Base-by-base conservation (phyloP, 2,113 vertebrate species). In the Pardalotus punctatus region DNA sequence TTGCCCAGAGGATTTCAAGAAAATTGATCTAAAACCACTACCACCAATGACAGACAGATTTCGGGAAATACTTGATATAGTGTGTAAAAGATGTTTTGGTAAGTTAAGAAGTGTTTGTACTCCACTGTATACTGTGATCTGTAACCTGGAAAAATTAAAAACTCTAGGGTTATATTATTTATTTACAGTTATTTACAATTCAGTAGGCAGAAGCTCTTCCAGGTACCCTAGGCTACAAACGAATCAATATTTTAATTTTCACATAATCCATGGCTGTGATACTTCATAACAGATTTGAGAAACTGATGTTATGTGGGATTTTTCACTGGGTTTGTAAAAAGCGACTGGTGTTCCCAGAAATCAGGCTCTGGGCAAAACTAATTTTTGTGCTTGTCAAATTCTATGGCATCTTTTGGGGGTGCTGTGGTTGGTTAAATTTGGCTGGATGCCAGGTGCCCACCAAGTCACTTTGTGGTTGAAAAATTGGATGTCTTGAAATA, bases 1-100 rank as follows among this genome's bases (percentile, higher is more conserved):
- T 76, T 99, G 99, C 96, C 99, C 99, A 8, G 99, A 99, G 89
- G 99, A 99, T 98, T 99, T 99, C 93, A 99, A 99, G 98, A 99
- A 99, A 98, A 99, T 99, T 31, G 99, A 99, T 97, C 97, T 99
- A 93, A 99, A 99, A 88, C 98, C 98, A 86, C 98, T 99, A 93
- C 99, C 99, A 71, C 98, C 99, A 16, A 99, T 99, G 99, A 99
- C 98, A 40, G 98, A 98, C 38, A 97, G 97, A 93, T 99, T 99
- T 98, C 98, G 99, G 67, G 98, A 99, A 40, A 99, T 99, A 97
- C 99, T 99, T 29, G 99, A 99, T 88, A 97, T 98, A 81, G 98
- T 99, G 69, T 99, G 99, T 97, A 98, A 97, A 94, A 97, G 98
- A 72, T 99, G 99, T 96, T 99, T 99, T 97, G 98, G 99, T 99